Evolutionary conservation across 2,797 vertebrate genomes (phyloP), one percentile per base, ranked within the genome.

Genomic region (Euthynnus affinis): DNA sequence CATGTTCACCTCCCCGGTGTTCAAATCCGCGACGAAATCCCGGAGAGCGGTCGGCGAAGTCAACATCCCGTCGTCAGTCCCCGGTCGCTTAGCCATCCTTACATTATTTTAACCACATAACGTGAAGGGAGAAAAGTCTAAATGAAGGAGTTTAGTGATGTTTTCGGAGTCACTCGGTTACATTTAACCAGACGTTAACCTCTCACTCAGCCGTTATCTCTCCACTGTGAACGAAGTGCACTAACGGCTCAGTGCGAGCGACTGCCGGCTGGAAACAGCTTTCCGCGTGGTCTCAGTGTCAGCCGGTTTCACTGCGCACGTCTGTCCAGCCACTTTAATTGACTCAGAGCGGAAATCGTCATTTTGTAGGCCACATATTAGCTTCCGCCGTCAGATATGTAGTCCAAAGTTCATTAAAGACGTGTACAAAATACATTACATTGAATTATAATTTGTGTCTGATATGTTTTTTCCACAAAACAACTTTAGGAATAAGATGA

Each of bases 41-140:
- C 81, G 87, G 65, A 80, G 80, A 73, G 69, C 49, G 55, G 89
- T 85, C n/a, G 92, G 84, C 20, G 92, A 91, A 83, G 89, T 90
- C 86, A 93, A 63, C 85, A 90, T 91, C 82, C 60, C 90, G 75
- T 77, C 92, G 83, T 93, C 94, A 20, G 91, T 93, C 74, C 92
- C 94, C 59, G 89, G 84, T 87, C 86, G 91, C 82, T 93, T 91
- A 44, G 93, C 93, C 95, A 95, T 96, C 67, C 66, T 93, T 84
- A 91, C 48, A 53, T 66, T 89, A 87, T 88, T 18, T 44, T 84
- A 22, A 17, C 17, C 42, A 3, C 71, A 58, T 62, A 2, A 55
- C 6, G 9, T 2, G 6, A 4, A 6, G n/a, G 2, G n/a, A 4
- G 20, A 8, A 59, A 27, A 9, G 22, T 0, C 0, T 7, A 23